Evolutionary conservation across 23 tunicate genomes (phyloP), one percentile per base, ranked within the genome.

Genomic region (Botrylloides violaceus): DNA sequence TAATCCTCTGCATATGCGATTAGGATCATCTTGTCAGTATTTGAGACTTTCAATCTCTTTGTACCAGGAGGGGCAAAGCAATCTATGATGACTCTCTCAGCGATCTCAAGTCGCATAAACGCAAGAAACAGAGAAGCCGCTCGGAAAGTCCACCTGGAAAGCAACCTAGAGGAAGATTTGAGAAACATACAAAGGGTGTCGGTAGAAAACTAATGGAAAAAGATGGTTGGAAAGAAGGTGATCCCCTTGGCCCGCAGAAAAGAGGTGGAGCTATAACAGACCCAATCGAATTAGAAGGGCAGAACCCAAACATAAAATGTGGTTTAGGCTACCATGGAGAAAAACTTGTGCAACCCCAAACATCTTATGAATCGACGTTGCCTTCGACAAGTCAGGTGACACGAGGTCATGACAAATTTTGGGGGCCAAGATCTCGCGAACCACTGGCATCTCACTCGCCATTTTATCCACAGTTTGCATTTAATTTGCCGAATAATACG

Each of bases 271-370:
- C 59, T 0, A 55, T 88, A 2, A 34, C 36, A 29, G 87, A 81
- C 49, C 96, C 96, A 6, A 63, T 88, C 27, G 81, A 73, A 38
- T 73, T 78, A 6, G 81, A 78, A 30, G 88, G 88, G 32, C 96
- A 88, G 36, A 47, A 56, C 25, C 43, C 77, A 15, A 75, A 78
- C 32, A 23, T 39, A 26, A 38, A 43, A 34, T 58, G 49, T 18
- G 96, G 96, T 15, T 59, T 88, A 18, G 96, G 96, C 22, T 81
- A 70, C 33, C 76, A 77, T 37, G 86, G 86, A 20, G 58, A 68
- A 15, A 68, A 68, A 68, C 47, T 68, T 9, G 23, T 19, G 2
- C 23, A n/a, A 4, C 12, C 33, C 3, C 35, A 33, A 3, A 4
- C 70, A 3, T 12, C 33, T 19, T 63, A 25, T 28, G 15, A 7